Evolutionary conservation across 2,113 vertebrate species (phyloP).

Genomic region (Riparia riparia): DNA sequence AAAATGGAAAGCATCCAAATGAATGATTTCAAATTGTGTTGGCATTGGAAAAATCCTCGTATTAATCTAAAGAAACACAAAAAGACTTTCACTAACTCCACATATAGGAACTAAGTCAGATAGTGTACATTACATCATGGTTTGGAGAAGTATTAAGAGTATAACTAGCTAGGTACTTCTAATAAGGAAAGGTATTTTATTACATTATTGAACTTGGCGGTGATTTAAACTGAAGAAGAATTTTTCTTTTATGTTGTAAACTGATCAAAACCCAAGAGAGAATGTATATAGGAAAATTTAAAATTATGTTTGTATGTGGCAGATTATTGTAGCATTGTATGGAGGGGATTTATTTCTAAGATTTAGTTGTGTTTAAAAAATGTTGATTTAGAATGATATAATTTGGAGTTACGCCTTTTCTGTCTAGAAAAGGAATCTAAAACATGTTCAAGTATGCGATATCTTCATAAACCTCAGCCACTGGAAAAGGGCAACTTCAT

Average conservation of each 20-base stretch:
- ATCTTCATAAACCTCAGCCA: slow-evolving; percentile 67
- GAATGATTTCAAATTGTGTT: slow-evolving; percentile 66
- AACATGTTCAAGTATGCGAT: slow-evolving; percentile 55
- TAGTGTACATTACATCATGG: slow-evolving; percentile 75
- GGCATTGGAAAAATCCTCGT: slow-evolving; percentile 74
- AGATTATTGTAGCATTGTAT: slow-evolving; percentile 47
- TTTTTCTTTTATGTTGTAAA: slow-evolving; percentile 65
- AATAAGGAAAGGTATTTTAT: slow-evolving; percentile 79
- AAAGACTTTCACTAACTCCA: slow-evolving; percentile 81
- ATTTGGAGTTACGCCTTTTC: slow-evolving; percentile 66
- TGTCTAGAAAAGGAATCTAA: slow-evolving; percentile 63
- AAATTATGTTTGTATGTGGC: slow-evolving; percentile 29
- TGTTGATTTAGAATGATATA: slow-evolving; percentile 34
- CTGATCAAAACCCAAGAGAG: slow-evolving; percentile 45
- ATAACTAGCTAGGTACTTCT: slow-evolving; percentile 81
- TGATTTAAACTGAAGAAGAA: slow-evolving; percentile 65
- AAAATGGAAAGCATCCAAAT: slow-evolving; percentile 68
- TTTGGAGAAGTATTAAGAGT: slow-evolving; percentile 78
- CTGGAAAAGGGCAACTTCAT: slow-evolving; percentile 79
- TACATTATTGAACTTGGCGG: slow-evolving; percentile 74
- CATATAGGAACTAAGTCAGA: slow-evolving; percentile 79
- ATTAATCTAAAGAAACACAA: slow-evolving; percentile 80
- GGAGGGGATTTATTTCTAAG: slow-evolving; percentile 52
- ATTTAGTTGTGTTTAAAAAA: slow-evolving; percentile 50
- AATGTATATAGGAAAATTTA: slow-evolving; percentile 34